These are phyloP conservation scores for Chaetops frenatus DNA, from an alignment of 2,113 vertebrate species.

Conservation along the genomic window DNA sequence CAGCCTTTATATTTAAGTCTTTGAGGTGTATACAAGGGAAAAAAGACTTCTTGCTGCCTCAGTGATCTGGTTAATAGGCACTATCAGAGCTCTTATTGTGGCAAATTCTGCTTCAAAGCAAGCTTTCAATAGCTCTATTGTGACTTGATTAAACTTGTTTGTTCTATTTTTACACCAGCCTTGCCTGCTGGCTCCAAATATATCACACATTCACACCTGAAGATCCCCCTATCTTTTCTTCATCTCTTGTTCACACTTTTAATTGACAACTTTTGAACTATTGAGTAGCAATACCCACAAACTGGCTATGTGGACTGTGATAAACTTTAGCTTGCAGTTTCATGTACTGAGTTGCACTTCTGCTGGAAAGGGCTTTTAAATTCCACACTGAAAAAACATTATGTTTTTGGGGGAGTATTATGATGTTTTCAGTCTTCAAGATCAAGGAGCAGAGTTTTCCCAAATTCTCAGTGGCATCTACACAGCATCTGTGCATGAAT, in stretches of 20 bases:
- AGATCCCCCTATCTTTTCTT: neutral
- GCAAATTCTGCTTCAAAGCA: neutral
- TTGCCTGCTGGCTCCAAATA: slow-evolving; percentile 15
- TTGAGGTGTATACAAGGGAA: neutral
- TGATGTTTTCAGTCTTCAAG: neutral
- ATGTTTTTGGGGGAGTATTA: neutral
- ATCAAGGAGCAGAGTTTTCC: neutral
- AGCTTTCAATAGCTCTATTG: neutral
- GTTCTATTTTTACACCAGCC: neutral
- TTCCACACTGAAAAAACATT: neutral
- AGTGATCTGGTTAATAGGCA: neutral
- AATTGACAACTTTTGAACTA: slow-evolving; percentile 12
- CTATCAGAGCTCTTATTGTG: neutral
- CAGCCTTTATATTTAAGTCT: neutral
- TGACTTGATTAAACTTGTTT: neutral
- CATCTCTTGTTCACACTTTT: slow-evolving; percentile 35
- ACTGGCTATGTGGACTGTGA: neutral
- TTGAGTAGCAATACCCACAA: neutral
- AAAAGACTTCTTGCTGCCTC: neutral
- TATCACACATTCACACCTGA: slow-evolving; percentile 37
- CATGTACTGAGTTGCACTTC: neutral
- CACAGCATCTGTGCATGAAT: neutral
- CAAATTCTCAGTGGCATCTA: neutral
- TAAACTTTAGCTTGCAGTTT: neutral
- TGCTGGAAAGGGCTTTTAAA: neutral